These are phyloP conservation scores for Drymodes brunneopygia DNA, from an alignment of 2,113 vertebrate species.

Conservation along the genomic window DNA sequence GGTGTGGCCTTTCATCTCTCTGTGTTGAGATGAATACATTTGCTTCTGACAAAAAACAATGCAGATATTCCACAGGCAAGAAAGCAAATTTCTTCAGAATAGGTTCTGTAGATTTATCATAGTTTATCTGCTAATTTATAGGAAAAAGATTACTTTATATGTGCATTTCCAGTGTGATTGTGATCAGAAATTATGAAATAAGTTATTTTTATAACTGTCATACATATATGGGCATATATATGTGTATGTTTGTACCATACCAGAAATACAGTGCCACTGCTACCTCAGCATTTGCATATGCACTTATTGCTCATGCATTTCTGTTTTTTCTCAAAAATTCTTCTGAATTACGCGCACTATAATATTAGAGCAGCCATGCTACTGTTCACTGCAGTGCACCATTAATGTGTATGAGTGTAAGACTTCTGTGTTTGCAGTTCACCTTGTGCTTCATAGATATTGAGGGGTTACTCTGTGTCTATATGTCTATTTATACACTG, in stretches of 20 bases:
- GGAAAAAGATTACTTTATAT: not conserved
- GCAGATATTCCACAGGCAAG: not conserved
- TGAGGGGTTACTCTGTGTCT: not conserved
- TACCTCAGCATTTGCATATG: not conserved
- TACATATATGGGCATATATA: not conserved
- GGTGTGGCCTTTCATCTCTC: not conserved
- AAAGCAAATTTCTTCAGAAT: not conserved
- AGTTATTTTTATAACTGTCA: not conserved
- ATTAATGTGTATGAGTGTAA: not conserved
- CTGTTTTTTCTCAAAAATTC: not conserved
- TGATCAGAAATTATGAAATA: not conserved
- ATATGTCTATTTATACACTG: not conserved
- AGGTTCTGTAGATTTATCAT: not conserved
- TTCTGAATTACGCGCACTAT: not conserved
- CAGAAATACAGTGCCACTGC: not conserved
- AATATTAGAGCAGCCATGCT: not conserved
- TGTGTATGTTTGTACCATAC: not conserved
- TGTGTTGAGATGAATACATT: not conserved
- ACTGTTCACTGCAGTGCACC: not conserved
- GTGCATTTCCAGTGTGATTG: not conserved
- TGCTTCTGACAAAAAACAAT: not conserved
- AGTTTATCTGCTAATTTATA: not conserved
- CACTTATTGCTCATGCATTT: not conserved
- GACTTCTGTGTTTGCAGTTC: not conserved
- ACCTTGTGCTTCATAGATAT: not conserved